A percentile compares a stretch with the other conserved stretches of the same genome.
These are phyloP conservation scores for Aphidius ervi DNA, from an alignment of 1,140 invertebrate species.

Conservation along the genomic window DNA sequence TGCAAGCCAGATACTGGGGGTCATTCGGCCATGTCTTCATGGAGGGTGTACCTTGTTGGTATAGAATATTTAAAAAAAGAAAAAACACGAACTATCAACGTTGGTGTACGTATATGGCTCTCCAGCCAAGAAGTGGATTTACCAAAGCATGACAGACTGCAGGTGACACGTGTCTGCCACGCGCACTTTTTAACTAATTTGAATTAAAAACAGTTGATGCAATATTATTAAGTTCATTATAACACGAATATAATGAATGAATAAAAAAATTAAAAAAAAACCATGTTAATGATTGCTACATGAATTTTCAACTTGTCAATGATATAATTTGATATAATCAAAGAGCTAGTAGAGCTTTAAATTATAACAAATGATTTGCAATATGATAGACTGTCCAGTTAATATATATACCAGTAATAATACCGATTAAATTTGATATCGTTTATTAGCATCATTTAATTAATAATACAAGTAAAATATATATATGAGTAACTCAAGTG, in stretches of 20 bases:
- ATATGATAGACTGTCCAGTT: not conserved
- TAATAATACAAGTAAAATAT: slow-evolving; percentile 14
- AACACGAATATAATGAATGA: no score
- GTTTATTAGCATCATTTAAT: slow-evolving; percentile 16
- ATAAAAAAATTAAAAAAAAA: no score
- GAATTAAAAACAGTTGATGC: slow-evolving; percentile 20
- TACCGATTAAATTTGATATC: slow-evolving; percentile 19
- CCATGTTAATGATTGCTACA: no score
- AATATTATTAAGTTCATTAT: not conserved
- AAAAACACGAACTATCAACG: slow-evolving; percentile 8
- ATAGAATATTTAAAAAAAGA: slow-evolving; percentile 12
- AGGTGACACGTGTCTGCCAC: slow-evolving; percentile 51
- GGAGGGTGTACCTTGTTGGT: slow-evolving; percentile 33
- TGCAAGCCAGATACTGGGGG: slow-evolving; percentile 37
- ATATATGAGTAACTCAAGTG: no score
- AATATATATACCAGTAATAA: slow-evolving; percentile 4
- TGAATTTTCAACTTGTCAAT: no score
- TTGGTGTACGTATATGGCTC: not conserved
- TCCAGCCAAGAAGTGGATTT: slow-evolving; percentile 12
- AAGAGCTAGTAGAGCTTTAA: no score
- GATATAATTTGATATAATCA: no score
- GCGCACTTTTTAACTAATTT: slow-evolving; percentile 28
- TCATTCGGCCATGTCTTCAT: slow-evolving; percentile 45
- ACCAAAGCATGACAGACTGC: slow-evolving; percentile 45
- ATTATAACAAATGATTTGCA: no score